Base-by-base conservation (phyloP, 2,797 vertebrate species). In the Dromococcyx pavoninus region DNA sequence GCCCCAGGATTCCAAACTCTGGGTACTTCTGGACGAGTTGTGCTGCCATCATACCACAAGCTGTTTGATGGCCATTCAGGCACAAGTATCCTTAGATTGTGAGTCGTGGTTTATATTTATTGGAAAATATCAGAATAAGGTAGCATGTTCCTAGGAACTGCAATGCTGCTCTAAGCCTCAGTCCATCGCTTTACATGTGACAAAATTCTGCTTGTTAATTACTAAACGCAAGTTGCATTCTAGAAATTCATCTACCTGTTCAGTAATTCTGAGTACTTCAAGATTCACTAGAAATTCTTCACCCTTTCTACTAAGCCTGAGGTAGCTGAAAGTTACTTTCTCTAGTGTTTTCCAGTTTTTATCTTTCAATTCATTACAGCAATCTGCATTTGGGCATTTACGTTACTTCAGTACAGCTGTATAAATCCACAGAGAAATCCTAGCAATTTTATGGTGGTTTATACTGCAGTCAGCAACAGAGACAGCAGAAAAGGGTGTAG, bases 21-120 rank as follows among this genome's bases (percentile, higher is more conserved):
- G 3, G 6, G 4, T 18, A 13, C 6, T 5, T 28, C 25, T 56
- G 9, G 41, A 25, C 0, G 0, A 23, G 3, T 41, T 84, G 14
- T 23, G 13, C 7, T 69, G 5, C 6, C 5, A 4, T 17, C 2
- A 1, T 27, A 46, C 2, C 2, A 2, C 10, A 39, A 41, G 5
- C 15, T 79, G 1, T 13, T 50, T 43, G 19, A 22, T 65, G 37
- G 13, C 22, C 19, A 9, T 32, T 61, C 24, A 53, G 11, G 5
- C 28, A 41, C 11, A 44, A 37, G 3, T 1, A 2, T 35, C 28
- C 30, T 44, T 44, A 79, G 17, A 18, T 19, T 32, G 28, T 2
- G 2, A 44, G 12, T 54, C 5, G 3, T 64, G 9, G 4, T 66
- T 70, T 48, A 32, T 41, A 23, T 32, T 54, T 37, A 32, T 7